Percentiles rank a stretch among this genome's conserved stretches.
These are phyloP conservation scores for Panagrolaimus sp. DNA, from an alignment of 1,140 invertebrate species.

Conservation along the genomic window DNA sequence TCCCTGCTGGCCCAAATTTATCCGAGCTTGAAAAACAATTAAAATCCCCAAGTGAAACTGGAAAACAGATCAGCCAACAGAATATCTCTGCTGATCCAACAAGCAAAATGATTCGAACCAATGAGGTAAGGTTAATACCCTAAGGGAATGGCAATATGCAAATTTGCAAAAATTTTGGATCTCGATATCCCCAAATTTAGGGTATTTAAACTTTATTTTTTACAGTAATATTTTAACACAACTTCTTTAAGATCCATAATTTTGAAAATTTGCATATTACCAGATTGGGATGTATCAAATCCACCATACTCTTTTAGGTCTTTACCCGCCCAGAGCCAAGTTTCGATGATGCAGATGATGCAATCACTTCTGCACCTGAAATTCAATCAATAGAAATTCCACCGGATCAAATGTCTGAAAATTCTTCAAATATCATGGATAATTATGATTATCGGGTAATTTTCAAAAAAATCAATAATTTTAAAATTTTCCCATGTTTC, in stretches of 20 bases:
- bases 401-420: constrained; percentile 55
- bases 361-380: constrained; percentile 54
- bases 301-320: constrained; percentile 27
- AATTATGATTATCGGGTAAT: background rate
- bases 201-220: background rate
- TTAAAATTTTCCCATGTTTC: too few relatives aligned
- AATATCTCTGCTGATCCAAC: constrained; percentile 40
- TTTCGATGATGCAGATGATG: constrained; percentile 51
- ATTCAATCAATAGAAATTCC: constrained; percentile 56
- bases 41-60: background rate
- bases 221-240: too few relatives aligned
- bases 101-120: constrained; percentile 42
- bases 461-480: too few relatives aligned
- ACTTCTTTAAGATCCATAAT: too few relatives aligned
- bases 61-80: background rate
- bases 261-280: too few relatives aligned
- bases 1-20: constrained; percentile 16
- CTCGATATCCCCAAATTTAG: too few relatives aligned
- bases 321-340: constrained; percentile 46
- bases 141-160: background rate
- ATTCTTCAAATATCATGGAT: constrained; percentile 25
- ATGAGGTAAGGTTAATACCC: constrained; percentile 38
- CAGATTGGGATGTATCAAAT: constrained; percentile 14
- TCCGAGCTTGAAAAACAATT: constrained; percentile 21
- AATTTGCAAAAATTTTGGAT: too few relatives aligned